Percentiles rank a stretch among this genome's conserved stretches.
Conservation (phyloP, 2,888 invertebrate species). For the Seira sanloemensis region DNA sequence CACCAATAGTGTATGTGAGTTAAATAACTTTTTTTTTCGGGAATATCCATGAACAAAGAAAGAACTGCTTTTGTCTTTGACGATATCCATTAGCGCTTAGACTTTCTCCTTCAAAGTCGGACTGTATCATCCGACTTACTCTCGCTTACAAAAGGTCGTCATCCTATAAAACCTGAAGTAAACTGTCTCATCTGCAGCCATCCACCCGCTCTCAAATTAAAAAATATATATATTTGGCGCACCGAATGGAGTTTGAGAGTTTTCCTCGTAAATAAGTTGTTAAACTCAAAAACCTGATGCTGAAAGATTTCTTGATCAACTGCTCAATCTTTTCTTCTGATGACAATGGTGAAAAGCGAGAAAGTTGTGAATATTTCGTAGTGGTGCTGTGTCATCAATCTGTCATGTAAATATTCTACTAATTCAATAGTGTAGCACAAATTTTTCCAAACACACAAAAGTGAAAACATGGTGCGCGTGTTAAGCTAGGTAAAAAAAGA, state of each 20-base stretch:
- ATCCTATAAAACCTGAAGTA: background rate
- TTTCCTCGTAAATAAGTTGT: background rate
- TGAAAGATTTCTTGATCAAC: background rate
- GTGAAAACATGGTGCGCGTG: too few relatives aligned
- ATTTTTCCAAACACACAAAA: background rate
- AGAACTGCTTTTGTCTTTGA: background rate
- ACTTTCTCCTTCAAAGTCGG: background rate
- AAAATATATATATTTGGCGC: background rate
- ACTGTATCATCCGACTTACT: background rate
- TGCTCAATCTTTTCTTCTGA: background rate
- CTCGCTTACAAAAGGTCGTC: background rate
- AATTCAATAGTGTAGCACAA: background rate
- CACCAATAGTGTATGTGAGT: background rate
- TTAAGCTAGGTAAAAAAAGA: background rate
- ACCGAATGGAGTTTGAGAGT: background rate
- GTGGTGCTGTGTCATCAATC: background rate
- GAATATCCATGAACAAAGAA: background rate
- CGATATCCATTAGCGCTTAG: background rate
- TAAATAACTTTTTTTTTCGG: background rate
- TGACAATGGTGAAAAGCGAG: background rate
- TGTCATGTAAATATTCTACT: too few relatives aligned
- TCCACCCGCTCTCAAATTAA: background rate
- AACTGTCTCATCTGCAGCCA: background rate
- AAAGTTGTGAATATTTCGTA: background rate
- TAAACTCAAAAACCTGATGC: background rate